phyloP scores from a whole-genome alignment of 2,888 invertebrate species.

The Microctonus hyperodae region DNA sequence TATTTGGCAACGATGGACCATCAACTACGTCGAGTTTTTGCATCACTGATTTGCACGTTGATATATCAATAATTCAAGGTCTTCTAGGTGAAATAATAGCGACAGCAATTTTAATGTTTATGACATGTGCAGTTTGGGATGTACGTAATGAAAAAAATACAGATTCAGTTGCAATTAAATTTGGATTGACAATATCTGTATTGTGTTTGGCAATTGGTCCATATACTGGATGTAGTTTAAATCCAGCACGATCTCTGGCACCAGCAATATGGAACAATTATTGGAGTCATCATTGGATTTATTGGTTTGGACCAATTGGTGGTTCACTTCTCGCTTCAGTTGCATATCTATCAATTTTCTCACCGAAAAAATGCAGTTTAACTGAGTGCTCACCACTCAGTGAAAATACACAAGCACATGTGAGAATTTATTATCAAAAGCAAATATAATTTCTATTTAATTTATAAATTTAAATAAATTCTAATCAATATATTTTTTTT shows the following conservation, averaged over 20 bases:
- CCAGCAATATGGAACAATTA: constrained; percentile 75
- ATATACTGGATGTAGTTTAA: constrained; percentile 76
- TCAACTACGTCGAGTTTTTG: constrained; percentile 40
- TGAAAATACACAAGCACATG: constrained; percentile 36
- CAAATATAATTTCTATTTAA: neutral
- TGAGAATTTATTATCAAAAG: neutral
- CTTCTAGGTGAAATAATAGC: constrained; percentile 71
- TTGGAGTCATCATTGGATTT: constrained; percentile 76
- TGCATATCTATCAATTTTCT: constrained; percentile 59
- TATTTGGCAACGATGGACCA: constrained; percentile 32
- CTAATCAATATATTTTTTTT: neutral
- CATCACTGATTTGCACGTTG: constrained; percentile 42
- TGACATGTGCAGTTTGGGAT: constrained; percentile 77
- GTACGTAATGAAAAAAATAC: constrained; percentile 70
- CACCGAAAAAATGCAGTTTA: constrained; percentile 4
- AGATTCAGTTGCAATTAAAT: constrained; percentile 73
- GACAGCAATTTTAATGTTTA: constrained; percentile 71
- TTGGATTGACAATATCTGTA: constrained; percentile 72
- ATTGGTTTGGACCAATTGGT: constrained; percentile 72
- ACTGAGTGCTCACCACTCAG: constrained; percentile 26
- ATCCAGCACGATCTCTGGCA: constrained; percentile 75
- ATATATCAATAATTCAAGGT: constrained; percentile 63
- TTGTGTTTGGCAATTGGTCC: constrained; percentile 74
- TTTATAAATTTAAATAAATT: neutral
- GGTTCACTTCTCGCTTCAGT: constrained; percentile 62